These are phyloP conservation scores for Lepidothrix coronata DNA, from an alignment of 2,113 vertebrate species.

Conservation along the genomic window DNA sequence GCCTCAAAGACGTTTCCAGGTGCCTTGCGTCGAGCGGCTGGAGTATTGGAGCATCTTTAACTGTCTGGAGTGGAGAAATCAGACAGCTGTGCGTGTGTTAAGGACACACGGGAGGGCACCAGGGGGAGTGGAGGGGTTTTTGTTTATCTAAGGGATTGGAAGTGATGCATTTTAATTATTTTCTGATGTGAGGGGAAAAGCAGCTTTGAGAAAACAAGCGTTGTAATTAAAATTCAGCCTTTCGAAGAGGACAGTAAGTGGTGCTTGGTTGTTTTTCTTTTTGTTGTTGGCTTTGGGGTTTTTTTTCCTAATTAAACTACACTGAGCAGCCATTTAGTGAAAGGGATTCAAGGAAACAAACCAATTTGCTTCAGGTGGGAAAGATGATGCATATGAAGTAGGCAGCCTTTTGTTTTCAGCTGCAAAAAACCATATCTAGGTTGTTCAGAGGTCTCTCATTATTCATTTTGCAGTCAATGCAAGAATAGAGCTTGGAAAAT, in stretches of 20 bases:
- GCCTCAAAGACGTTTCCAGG: background rate
- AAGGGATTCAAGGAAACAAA: background rate
- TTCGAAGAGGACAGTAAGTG: background rate
- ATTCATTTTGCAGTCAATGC: background rate
- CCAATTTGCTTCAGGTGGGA: background rate
- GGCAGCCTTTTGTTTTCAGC: background rate
- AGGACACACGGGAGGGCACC: background rate
- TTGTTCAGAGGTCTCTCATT: background rate
- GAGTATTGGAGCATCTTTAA: background rate
- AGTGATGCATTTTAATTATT: background rate
- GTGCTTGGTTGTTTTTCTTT: background rate
- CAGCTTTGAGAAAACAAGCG: background rate
- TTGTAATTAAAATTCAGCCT: background rate
- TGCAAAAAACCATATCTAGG: background rate
- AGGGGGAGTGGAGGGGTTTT: accelerated
- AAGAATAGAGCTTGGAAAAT: background rate
- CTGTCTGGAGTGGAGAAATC: background rate
- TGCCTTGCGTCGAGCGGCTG: background rate
- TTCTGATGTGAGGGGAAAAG: background rate
- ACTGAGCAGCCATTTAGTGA: background rate
- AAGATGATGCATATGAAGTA: background rate
- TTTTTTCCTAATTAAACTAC: background rate
- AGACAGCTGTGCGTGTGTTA: accelerated
- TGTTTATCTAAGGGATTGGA: background rate
- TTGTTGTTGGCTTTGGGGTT: background rate